These are phyloP conservation scores for Drosophila teissieri DNA, from an alignment of 1,140 invertebrate species.

Conservation along the genomic window DNA sequence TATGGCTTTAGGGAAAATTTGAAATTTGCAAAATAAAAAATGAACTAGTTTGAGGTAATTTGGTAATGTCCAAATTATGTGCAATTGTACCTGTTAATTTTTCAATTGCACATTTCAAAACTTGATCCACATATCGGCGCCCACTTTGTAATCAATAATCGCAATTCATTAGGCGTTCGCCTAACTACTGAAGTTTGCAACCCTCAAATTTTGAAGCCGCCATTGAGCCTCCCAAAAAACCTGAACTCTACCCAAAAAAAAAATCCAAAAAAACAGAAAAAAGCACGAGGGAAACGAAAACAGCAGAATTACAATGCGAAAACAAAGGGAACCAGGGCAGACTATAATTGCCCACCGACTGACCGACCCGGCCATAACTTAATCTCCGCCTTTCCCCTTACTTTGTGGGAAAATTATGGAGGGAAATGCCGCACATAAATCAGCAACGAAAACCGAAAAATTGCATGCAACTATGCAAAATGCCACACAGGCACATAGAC, in stretches of 20 bases:
- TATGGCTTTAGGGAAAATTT: too few species aligned
- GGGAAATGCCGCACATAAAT: slow-evolving; percentile 51
- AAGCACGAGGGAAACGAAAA: slow-evolving; percentile 1
- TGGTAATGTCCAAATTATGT: slow-evolving; percentile 18
- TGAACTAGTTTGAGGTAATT: slow-evolving; percentile 4
- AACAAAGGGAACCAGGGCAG: slow-evolving; percentile 49
- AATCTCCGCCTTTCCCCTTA: slow-evolving; percentile 18
- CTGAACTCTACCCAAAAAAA: slow-evolving; percentile 30
- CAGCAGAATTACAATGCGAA: slow-evolving; percentile 41
- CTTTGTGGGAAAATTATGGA: slow-evolving; percentile 45
- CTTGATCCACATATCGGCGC: slow-evolving; percentile 6
- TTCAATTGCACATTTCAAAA: slow-evolving; percentile 2
- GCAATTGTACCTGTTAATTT: background rate
- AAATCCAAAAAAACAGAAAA: slow-evolving; percentile 13
- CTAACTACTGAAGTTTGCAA: slow-evolving; percentile 27
- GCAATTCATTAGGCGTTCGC: slow-evolving; percentile 33
- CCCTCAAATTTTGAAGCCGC: slow-evolving; percentile 55
- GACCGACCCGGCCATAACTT: slow-evolving; percentile 42
- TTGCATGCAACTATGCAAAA: slow-evolving; percentile 74
- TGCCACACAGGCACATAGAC: slow-evolving; percentile 64
- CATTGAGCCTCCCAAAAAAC: slow-evolving; percentile 29
- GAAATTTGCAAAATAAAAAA: background rate
- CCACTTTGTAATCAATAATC: slow-evolving; percentile 28
- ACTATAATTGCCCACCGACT: slow-evolving; percentile 41
- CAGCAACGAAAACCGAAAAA: slow-evolving; percentile 54